Percentiles rank a stretch among this genome's conserved stretches.
Evolutionary conservation across 2,888 invertebrate species (phyloP).

Genomic region (Epinotia bilunana): DNA sequence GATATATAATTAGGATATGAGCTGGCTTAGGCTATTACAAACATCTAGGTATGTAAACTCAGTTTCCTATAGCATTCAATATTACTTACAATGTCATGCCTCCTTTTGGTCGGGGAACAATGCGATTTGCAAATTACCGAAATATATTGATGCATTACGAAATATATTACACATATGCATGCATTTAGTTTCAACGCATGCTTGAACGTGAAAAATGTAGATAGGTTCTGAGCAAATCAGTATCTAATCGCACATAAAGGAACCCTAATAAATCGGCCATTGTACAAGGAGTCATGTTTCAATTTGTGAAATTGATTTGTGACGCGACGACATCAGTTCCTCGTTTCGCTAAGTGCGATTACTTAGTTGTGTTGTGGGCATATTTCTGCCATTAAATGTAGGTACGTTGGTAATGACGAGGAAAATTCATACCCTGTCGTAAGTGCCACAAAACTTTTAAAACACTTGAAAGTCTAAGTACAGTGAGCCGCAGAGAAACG

Average conservation of each 20-base stretch:
- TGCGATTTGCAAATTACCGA: too few species aligned
- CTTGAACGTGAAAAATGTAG: too few species aligned
- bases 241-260: neutral
- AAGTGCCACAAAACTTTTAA: too few species aligned
- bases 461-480: too few species aligned
- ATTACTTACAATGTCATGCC: too few species aligned
- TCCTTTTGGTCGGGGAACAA: too few species aligned
- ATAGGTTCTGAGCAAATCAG: neutral
- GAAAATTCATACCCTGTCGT: neutral
- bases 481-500: too few species aligned
- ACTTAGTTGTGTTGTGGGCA: constrained; percentile 11
- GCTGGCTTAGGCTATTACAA: neutral
- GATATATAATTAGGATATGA: neutral
- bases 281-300: constrained; percentile 68
- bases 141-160: too few species aligned
- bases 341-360: constrained; percentile 22
- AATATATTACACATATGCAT: too few species aligned
- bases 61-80: too few species aligned
- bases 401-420: neutral
- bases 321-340: constrained; percentile 54
- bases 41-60: too few species aligned
- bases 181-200: too few species aligned
- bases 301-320: constrained; percentile 78
- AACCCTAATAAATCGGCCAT: constrained; percentile 42
- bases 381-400: constrained; percentile 14